A percentile compares a stretch with the other conserved stretches of the same genome.
phyloP scores from a whole-genome alignment of 2,888 invertebrate species.

The Prosopocoilus inquinatus region DNA sequence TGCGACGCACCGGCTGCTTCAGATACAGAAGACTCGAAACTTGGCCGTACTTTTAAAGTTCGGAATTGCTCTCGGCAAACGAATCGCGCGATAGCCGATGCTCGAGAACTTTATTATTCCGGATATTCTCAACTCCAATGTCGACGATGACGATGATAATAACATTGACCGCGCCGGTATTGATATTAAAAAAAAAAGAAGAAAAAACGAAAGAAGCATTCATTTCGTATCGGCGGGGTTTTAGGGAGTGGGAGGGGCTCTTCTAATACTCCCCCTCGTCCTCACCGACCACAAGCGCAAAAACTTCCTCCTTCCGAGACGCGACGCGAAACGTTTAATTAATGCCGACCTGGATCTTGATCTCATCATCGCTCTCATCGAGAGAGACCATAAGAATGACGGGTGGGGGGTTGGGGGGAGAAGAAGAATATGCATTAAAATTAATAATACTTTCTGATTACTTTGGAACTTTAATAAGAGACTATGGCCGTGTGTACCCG shows the following conservation, averaged over 20 bases:
- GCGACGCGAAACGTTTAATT: constrained; percentile 33
- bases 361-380: constrained; percentile 36
- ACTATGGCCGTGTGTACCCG: constrained; percentile 26
- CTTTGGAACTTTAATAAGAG: constrained; percentile 41
- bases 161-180: no score
- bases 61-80: constrained; percentile 14
- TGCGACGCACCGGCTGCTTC: constrained; percentile 20
- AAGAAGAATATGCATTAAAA: constrained; percentile 37
- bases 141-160: no score
- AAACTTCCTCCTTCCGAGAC: no score
- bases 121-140: no score
- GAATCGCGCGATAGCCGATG: constrained; percentile 20
- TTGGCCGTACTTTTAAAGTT: constrained; percentile 22
- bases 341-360: constrained; percentile 36
- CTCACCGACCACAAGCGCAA: no score
- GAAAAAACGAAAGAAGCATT: no score
- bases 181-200: no score
- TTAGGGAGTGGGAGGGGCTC: no score
- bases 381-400: constrained; percentile 24
- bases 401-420: no score
- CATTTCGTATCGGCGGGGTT: no score
- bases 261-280: no score
- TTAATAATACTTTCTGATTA: constrained; percentile 44
- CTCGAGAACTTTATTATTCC: constrained; percentile 21
- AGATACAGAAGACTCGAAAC: constrained; percentile 23